Percentiles rank a stretch among this genome's conserved stretches.
phyloP scores from a whole-genome alignment of 2,797 vertebrate species.

The Notamacropus eugenii region DNA sequence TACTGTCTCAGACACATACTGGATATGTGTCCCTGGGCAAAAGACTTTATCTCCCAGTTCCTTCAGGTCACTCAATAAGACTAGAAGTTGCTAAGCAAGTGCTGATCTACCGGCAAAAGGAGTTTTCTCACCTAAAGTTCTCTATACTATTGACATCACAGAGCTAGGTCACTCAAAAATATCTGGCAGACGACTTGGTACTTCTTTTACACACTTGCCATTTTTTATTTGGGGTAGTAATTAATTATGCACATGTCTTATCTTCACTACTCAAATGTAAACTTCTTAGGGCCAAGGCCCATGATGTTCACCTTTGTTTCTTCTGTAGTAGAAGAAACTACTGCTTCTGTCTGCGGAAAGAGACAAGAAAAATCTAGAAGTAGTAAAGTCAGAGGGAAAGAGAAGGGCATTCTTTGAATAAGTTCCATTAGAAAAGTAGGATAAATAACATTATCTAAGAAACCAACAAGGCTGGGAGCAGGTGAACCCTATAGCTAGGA shows the following conservation, averaged over 20 bases:
- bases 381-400: neutral
- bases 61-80: too few species aligned
- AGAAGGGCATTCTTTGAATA: neutral
- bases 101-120: too few species aligned
- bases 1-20: neutral
- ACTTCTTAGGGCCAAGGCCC: slow-evolving; percentile 7
- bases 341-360: neutral
- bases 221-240: neutral
- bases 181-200: neutral
- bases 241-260: slow-evolving; percentile 29
- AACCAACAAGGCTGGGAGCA: neutral
- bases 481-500: neutral
- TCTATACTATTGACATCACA: too few species aligned
- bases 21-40: too few species aligned
- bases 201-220: neutral
- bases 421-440: neutral
- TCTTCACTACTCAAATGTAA: neutral
- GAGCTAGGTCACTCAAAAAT: neutral
- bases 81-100: too few species aligned
- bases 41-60: too few species aligned
- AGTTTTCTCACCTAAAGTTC: too few species aligned
- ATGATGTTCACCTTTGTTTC: neutral
- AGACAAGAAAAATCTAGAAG: neutral
- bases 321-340: neutral
- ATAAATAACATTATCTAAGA: neutral